These are phyloP conservation scores for Synanceia verrucosa DNA, from an alignment of 2,797 vertebrate species.

Conservation along the genomic window DNA sequence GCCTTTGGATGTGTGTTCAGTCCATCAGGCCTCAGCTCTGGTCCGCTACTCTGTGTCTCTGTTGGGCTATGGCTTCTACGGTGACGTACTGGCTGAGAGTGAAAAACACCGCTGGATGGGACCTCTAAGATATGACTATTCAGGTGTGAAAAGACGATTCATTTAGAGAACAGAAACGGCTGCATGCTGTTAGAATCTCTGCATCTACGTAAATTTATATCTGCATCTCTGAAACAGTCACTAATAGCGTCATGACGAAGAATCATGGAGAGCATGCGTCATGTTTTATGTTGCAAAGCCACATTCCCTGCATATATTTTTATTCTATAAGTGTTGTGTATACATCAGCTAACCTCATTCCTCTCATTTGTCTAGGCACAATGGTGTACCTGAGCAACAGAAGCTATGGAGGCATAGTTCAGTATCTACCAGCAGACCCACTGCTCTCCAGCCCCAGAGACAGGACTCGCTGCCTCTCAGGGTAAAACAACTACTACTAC, in stretches of 20 bases:
- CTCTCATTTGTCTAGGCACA: constrained; percentile 71
- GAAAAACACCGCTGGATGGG: constrained; percentile 89
- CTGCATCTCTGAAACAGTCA: neutral
- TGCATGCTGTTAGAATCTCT: neutral
- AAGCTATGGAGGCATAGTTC: constrained; percentile 84
- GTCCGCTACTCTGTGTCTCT: constrained; percentile 86
- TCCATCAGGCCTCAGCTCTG: constrained; percentile 76
- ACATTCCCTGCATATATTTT: neutral
- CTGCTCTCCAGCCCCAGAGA: constrained; percentile 84
- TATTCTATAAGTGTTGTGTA: neutral
- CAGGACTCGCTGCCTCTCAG: constrained; percentile 86
- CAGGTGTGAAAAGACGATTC: constrained; percentile 70
- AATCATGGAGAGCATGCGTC: neutral
- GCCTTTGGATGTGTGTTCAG: constrained; percentile 87
- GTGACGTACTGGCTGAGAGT: constrained; percentile 85
- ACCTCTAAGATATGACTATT: constrained; percentile 85
- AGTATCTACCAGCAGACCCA: constrained; percentile 83
- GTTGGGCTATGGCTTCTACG: constrained; percentile 89
- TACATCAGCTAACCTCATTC: neutral
- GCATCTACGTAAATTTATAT: constrained; percentile 1
- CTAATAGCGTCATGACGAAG: accelerated
- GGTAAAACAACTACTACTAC: constrained; percentile 73
- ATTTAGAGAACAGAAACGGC: constrained; percentile 2
- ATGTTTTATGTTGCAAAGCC: neutral
- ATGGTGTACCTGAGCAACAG: constrained; percentile 85